These are phyloP conservation scores for Caenorhabditis sinica DNA, from an alignment of 2,888 invertebrate species.

Conservation along the genomic window DNA sequence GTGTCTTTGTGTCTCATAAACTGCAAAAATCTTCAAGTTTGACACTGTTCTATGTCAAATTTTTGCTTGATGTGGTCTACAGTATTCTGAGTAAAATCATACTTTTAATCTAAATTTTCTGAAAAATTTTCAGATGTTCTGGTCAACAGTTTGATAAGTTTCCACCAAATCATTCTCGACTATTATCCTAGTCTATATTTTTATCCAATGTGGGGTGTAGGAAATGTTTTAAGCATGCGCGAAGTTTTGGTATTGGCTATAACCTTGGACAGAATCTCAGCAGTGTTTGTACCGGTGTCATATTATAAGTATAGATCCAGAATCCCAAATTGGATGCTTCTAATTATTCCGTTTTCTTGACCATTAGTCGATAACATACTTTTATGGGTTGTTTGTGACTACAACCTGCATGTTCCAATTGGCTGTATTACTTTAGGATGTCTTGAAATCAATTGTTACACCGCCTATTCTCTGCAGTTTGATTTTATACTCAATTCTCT, in stretches of 20 bases:
- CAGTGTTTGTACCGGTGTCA: neutral
- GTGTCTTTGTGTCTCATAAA: too few relatives aligned
- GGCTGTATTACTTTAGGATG: neutral
- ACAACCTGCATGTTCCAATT: neutral
- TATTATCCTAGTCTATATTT: neutral
- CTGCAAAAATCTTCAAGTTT: neutral
- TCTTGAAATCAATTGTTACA: neutral
- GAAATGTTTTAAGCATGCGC: neutral
- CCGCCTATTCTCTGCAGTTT: neutral
- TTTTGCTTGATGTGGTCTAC: neutral
- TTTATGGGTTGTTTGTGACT: conserved; percentile 10
- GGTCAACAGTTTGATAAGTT: neutral
- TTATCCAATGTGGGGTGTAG: neutral
- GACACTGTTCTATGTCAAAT: neutral
- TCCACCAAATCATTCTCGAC: neutral
- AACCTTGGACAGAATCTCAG: neutral
- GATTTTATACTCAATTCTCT: neutral
- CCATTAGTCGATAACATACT: neutral
- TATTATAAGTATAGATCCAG: neutral
- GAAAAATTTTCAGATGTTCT: too few relatives aligned
- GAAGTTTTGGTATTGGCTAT: neutral
- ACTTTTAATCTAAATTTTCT: too few relatives aligned
- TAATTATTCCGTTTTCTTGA: neutral
- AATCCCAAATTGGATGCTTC: neutral
- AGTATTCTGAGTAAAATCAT: neutral